These are phyloP conservation scores for Ammodytes marinus DNA, from an alignment of 2,113 vertebrate genomes.

Conservation along the genomic window DNA sequence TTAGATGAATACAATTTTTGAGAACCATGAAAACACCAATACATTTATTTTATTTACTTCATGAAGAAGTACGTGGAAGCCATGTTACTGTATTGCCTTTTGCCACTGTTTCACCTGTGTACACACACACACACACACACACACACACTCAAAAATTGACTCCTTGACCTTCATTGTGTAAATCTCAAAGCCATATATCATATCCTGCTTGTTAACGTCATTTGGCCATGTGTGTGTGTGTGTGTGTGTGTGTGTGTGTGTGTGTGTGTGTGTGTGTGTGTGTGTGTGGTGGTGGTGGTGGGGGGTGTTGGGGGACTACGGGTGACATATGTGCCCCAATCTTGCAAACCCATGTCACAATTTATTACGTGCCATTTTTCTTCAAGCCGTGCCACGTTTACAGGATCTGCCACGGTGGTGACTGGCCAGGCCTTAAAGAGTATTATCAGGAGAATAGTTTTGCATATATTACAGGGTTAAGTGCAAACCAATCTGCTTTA, in stretches of 20 bases:
- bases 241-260: not conserved
- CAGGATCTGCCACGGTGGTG: constrained; percentile 81
- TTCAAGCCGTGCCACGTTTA: constrained; percentile 69
- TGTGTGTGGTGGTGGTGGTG: not conserved
- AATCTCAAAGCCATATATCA: constrained; percentile 70
- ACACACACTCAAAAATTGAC: constrained; percentile 40
- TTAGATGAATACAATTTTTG: too few species aligned
- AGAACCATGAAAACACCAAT: not conserved
- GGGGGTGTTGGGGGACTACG: not conserved
- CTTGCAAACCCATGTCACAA: constrained; percentile 71
- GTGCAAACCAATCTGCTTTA: constrained; percentile 89
- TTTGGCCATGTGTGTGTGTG: not conserved
- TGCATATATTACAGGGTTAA: constrained; percentile 89
- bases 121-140: not conserved
- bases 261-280: constrained; percentile 2
- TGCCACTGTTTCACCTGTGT: not conserved
- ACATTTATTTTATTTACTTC: not conserved
- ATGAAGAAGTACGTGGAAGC: not conserved
- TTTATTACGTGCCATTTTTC: constrained; percentile 83
- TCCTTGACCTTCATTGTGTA: constrained; percentile 63
- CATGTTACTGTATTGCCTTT: not conserved
- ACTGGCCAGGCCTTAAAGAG: constrained; percentile 76
- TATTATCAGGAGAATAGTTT: constrained; percentile 85
- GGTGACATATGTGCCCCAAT: constrained; percentile 47
- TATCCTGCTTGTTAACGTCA: constrained; percentile 63